Conservation (phyloP, 1,140 invertebrate species). For the Phortica variegata region DNA sequence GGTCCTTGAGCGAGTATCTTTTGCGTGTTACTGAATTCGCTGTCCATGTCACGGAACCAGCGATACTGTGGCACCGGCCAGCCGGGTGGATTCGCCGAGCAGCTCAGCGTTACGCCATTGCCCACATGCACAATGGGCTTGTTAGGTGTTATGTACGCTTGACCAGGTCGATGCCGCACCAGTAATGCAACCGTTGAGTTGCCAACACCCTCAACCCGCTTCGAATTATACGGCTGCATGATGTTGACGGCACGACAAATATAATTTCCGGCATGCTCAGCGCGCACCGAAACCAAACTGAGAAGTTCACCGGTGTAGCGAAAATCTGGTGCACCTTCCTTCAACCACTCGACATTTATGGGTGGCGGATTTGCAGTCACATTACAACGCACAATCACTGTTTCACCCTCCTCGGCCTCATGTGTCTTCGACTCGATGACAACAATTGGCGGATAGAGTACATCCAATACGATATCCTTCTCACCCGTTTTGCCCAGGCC, state of each 20-base stretch:
- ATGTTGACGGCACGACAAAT: constrained; percentile 81
- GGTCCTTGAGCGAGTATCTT: constrained; percentile 71
- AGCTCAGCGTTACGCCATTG: constrained; percentile 79
- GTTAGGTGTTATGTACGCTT: constrained; percentile 78
- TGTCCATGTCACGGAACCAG: constrained; percentile 79
- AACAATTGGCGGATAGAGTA: constrained; percentile 81
- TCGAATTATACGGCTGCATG: constrained; percentile 68
- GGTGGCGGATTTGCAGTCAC: constrained; percentile 83
- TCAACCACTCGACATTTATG: constrained; percentile 79
- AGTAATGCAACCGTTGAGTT: constrained; percentile 76
- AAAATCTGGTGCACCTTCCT: constrained; percentile 82
- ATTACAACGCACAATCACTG: constrained; percentile 79
- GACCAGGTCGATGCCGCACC: constrained; percentile 82
- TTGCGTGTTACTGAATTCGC: constrained; percentile 61
- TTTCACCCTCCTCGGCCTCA: constrained; percentile 82
- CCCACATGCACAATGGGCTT: constrained; percentile 83
- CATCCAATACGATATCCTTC: constrained; percentile 77
- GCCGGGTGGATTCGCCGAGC: constrained; percentile 80
- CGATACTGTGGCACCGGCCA: constrained; percentile 85
- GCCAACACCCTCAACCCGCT: constrained; percentile 68
- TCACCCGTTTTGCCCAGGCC: constrained; percentile 74
- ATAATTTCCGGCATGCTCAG: constrained; percentile 83
- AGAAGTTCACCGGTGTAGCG: constrained; percentile 75
- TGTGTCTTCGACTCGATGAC: constrained; percentile 73
- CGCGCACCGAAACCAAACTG: constrained; percentile 70